Evolutionary conservation across 2,113 vertebrate species (phyloP), one percentile per base, ranked within the genome.

Genomic region (Notothenia rossii): DNA sequence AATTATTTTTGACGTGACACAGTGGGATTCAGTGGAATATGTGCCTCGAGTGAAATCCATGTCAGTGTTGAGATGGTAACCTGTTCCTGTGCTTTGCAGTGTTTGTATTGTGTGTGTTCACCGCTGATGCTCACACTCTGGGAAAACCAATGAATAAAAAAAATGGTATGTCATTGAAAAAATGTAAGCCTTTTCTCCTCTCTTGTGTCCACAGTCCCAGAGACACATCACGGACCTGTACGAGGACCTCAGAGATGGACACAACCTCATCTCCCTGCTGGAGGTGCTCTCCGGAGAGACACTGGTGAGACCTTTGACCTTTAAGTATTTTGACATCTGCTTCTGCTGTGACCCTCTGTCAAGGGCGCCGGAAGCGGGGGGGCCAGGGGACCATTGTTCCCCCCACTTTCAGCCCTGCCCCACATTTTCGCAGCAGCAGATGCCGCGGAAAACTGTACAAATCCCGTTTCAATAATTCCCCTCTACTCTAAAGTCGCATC

Each of bases 181-280:
- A 58, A 2, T 5, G 1, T 10, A 45, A 29, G 18, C 17, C 45
- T 1, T 49, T 17, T 73, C 22, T 53, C 36, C n/a, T 10, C 7
- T 51, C 17, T 48, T 54, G 10, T 51, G 9, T 25, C 46, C 20
- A 1, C 73, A 98, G 98, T 94, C 96, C 1, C 96, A 99, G 92
- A 94, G 96, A 63, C 97, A 99, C 17, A 93, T 99, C 93, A 97
- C 96, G 10, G 98, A 99, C 91, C 93, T 99, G 60, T 99, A 99
- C 9, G 98, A 99, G 87, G 97, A 99, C 91, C 97, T 99, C 79
- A 92, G 97, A 10, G 97, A 99, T 94, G 98, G 98, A 85, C 97
- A 98, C 96, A 99, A 97, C 90, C 97, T 99, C 89, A 98, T 99
- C 94, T 98, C 97, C 2, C 94, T 99, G 87, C 96, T 99, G 95